phyloP scores from a whole-genome alignment of 2,888 invertebrate genomes.

The Apamea crenata region DNA sequence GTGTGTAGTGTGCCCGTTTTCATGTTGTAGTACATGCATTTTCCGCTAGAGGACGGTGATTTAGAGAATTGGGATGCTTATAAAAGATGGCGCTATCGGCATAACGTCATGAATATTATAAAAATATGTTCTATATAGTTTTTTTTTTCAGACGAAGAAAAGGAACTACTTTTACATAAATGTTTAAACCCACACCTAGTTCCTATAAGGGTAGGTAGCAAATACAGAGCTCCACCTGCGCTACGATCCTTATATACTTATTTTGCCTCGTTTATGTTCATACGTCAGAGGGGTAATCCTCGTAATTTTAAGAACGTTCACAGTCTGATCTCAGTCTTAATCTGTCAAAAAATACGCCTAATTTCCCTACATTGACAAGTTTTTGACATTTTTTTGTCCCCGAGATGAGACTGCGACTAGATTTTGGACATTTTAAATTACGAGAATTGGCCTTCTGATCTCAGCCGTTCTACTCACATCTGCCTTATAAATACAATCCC shows the following conservation, averaged over 20 bases:
- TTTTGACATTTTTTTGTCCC: too few species aligned
- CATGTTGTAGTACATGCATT: neutral
- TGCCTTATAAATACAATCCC: too few species aligned
- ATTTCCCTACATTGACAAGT: too few species aligned
- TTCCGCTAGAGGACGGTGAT: constrained; percentile 32
- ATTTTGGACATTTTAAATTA: too few species aligned
- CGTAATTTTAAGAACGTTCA: too few species aligned
- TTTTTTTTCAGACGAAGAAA: neutral
- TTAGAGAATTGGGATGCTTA: neutral
- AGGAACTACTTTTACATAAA: neutral
- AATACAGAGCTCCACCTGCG: neutral
- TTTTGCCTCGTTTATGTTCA: too few species aligned
- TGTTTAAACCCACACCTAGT: neutral
- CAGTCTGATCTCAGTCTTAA: too few species aligned
- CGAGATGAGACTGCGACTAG: too few species aligned
- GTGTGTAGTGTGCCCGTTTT: neutral
- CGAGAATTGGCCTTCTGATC: too few species aligned
- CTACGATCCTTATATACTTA: neutral
- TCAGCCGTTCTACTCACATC: too few species aligned
- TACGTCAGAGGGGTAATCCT: too few species aligned
- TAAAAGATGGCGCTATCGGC: constrained; percentile 37
- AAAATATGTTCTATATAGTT: neutral
- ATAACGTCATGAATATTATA: neutral
- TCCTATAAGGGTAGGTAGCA: neutral
- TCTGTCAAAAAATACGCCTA: too few species aligned